phyloP scores from a whole-genome alignment of 2,888 invertebrate genomes.

The Trissolcus japonicus region DNA sequence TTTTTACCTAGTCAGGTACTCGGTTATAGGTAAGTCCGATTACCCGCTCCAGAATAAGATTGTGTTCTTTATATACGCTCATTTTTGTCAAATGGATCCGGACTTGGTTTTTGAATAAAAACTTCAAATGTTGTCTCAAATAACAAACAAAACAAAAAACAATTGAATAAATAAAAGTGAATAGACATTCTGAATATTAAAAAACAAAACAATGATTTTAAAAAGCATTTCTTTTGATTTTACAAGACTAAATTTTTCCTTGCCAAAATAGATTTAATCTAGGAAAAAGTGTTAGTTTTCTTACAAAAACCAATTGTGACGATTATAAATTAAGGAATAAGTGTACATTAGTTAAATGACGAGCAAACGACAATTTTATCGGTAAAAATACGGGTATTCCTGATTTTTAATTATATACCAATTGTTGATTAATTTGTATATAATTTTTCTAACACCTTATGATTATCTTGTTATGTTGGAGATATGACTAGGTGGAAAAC shows the following conservation, averaged over 20 bases:
- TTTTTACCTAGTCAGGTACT: conserved; percentile 50
- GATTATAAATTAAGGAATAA: conserved; percentile 37
- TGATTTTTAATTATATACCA: conserved; percentile 19
- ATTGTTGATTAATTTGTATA: conserved; percentile 40
- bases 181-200: no score
- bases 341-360: conserved; percentile 40
- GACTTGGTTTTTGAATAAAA: background rate
- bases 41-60: conserved; percentile 40
- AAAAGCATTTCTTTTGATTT: no score
- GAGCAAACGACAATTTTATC: conserved; percentile 9
- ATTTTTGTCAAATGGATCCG: conserved; percentile 23
- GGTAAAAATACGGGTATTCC: conserved; percentile 18
- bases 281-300: conserved; percentile 3
- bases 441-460: conserved; percentile 29
- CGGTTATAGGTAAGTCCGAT: conserved; percentile 35
- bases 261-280: background rate
- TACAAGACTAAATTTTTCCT: no score
- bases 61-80: conserved; percentile 32
- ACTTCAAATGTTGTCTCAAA: background rate
- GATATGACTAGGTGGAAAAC: conserved; percentile 40
- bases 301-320: background rate
- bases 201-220: no score
- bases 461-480: conserved; percentile 38
- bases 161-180: background rate
- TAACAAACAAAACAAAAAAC: background rate